Base-by-base conservation (phyloP, 2,113 vertebrate genomes). In the Cricetomys ansorgei region DNA sequence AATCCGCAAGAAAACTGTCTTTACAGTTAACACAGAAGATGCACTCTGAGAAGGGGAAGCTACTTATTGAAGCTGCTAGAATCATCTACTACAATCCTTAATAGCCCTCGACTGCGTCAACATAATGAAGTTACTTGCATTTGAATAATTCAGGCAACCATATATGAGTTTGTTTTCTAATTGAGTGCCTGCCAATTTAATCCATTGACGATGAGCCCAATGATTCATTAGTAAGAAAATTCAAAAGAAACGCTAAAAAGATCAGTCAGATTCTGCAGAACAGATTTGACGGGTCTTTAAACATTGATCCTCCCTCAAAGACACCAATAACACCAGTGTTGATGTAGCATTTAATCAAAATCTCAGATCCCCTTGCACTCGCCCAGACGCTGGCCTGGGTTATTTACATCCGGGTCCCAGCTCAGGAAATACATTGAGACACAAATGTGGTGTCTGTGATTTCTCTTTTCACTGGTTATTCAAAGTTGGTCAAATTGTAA, bases 151-250 rank as follows among this genome's bases (percentile, higher is more conserved):
- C 87, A 96, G 88, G 69, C 69, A 91, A 48, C 43, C 45, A 95
- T 96, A 96, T 94, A 95, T 92, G 89, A 94, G 77, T 95, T 88
- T 93, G 5, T 65, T 97, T 96, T 94, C 94, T 94, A 97, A 94
- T 97, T 98, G 97, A 98, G 94, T 96, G 95, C 45, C 77, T 98
- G 95, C 90, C 97, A 98, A 96, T 95, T 89, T 97, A 97, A 98
- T 97, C 97, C 96, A 91, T 97, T 98, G 97, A 88, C 98, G 97
- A 98, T 96, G 95, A 98, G 96, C 65, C 93, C 94, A 76, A 92
- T 96, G 81, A 97, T 98, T 98, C 94, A 83, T 77, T 94, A 97
- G 37, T 95, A 92, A 97, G 90, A 91, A 97, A 91, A 95, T 96
- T 92, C 92, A 84, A 94, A 95, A 95, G 95, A 97, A 98, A 84